Evolutionary conservation across 2,113 vertebrate species (phyloP), one percentile per base, ranked within the genome.

Genomic region (Sinocyclocheilus anophthalmus): DNA sequence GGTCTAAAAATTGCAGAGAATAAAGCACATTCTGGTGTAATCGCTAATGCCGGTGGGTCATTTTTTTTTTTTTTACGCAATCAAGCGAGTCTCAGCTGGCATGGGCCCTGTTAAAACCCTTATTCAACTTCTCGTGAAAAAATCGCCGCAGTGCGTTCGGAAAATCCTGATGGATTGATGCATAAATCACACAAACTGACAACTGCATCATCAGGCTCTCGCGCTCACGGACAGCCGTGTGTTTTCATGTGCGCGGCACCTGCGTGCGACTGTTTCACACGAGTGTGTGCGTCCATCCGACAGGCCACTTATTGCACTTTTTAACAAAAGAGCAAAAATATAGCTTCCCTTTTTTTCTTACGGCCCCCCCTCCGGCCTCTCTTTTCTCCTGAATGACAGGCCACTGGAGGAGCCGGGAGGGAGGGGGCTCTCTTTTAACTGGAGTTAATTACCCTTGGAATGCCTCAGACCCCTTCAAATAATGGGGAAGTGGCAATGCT

Each of bases 401-500:
- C 90, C 92, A 94, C 93, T 86, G 86, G 39, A 75, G 20, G 42
- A 30, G 24, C 16, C 9, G 20, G 8, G 37, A 8, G 55, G 81
- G 24, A 83, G 73, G 57, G 70, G 22, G 75, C 95, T 95, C 84
- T 93, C 95, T 96, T 96, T 96, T 97, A 97, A 96, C 94, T 94
- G 85, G 94, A 96, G 96, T 96, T 97, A 99, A 98, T 97, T 97
- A 97, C 96, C 89, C 82, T 94, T 92, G 95, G 93, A 98, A 96
- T 94, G 92, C 93, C 92, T 93, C 89, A 94, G 95, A 94, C 94
- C 96, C 77, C 77, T 95, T 92, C 94, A 96, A 96, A 96, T 94
- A 95, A 95, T 33, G 95, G 94, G 93, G 94, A 93, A 94, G 92
- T 90, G 88, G 89, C 92, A 92, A 93, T 92, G 93, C 93, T 95